phyloP scores from a whole-genome alignment of 2,888 invertebrate genomes.

The Pristionchus maxplancki region DNA sequence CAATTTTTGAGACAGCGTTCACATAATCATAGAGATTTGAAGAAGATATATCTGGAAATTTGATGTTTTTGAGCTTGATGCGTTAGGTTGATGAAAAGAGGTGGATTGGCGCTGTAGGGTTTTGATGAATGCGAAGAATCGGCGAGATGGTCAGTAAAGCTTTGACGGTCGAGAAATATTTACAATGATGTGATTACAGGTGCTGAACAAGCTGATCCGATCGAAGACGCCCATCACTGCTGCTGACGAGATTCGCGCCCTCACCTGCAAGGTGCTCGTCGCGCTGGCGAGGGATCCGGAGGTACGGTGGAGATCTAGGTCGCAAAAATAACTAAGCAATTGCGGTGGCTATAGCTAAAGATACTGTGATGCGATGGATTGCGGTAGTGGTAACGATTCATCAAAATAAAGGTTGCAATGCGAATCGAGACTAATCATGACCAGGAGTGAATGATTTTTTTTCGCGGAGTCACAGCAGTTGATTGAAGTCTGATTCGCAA shows the following conservation, averaged over 20 bases:
- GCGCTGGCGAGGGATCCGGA: slow-evolving; percentile 95
- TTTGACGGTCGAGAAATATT: too few relatives aligned
- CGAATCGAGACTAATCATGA: too few relatives aligned
- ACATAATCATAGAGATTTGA: too few relatives aligned
- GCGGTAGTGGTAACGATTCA: background rate
- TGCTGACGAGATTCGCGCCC: slow-evolving; percentile 93
- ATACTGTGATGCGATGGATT: background rate
- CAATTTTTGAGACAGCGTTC: too few relatives aligned
- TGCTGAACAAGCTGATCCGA: slow-evolving; percentile 90
- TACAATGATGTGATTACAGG: too few relatives aligned
- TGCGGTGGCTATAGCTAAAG: background rate
- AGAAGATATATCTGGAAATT: too few relatives aligned
- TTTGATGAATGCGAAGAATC: too few relatives aligned
- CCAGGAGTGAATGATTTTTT: too few relatives aligned
- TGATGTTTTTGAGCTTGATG: background rate
- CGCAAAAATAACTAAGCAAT: background rate
- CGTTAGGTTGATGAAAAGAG: background rate
- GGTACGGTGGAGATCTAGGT: slow-evolving; percentile 5
- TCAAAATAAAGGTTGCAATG: background rate
- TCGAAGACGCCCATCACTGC: slow-evolving; percentile 95
- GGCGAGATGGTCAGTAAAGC: too few relatives aligned
- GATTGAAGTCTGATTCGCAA: too few relatives aligned
- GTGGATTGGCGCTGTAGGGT: too few relatives aligned
- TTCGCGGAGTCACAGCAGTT: too few relatives aligned
- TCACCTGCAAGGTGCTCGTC: slow-evolving; percentile 91